A percentile compares a stretch with the other conserved stretches of the same genome.
Conservation (phyloP, 2,113 vertebrate species). For the Lasiurus borealis region DNA sequence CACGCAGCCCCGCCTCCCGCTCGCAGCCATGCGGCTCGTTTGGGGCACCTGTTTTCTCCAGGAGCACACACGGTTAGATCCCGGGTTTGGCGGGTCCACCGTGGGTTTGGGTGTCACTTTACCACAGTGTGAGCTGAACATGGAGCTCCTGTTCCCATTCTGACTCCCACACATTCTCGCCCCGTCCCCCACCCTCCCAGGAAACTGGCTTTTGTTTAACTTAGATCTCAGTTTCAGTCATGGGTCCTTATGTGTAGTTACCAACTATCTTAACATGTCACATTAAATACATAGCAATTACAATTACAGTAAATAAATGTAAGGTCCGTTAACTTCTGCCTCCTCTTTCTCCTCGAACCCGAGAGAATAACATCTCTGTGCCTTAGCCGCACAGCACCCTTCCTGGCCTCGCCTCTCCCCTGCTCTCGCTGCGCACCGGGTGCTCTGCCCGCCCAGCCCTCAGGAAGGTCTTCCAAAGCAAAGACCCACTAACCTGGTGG, state of each 20-base stretch:
- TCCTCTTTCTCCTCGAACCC: background rate
- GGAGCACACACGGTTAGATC: background rate
- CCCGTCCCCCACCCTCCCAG: background rate
- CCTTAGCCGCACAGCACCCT: background rate
- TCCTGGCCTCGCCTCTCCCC: no score
- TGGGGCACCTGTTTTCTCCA: background rate
- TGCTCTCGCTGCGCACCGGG: rapidly evolving
- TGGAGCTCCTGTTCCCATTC: no score
- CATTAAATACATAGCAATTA: background rate
- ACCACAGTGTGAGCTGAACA: background rate
- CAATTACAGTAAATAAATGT: background rate
- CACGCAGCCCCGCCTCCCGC: background rate
- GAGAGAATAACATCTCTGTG: background rate
- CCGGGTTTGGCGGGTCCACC: background rate
- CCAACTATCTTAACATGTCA: background rate
- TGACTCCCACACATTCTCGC: no score
- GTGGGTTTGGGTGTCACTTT: no score
- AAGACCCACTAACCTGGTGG: no score
- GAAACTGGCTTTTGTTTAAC: background rate
- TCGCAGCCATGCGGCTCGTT: background rate
- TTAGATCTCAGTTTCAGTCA: background rate
- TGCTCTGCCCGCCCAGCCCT: background rate
- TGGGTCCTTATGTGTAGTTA: background rate
- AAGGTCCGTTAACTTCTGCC: background rate
- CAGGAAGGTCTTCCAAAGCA: no score